Percentiles rank a stretch among this genome's conserved stretches.
phyloP scores from a whole-genome alignment of 2,888 invertebrate genomes.

The Calliopum simillimum region DNA sequence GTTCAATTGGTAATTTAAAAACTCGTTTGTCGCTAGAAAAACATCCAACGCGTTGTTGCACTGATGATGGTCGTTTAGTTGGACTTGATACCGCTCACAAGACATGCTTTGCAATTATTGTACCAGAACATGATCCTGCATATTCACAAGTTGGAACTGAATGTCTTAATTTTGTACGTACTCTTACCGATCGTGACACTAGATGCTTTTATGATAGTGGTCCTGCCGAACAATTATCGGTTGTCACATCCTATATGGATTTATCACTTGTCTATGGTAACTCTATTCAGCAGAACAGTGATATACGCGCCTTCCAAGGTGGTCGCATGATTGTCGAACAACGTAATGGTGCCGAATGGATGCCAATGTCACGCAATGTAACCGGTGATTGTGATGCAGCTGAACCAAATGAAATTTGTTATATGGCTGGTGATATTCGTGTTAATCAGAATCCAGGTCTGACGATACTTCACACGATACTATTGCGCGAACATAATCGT shows the following conservation, averaged over 20 bases:
- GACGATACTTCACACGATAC: constrained; percentile 68
- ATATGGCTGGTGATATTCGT: constrained; percentile 74
- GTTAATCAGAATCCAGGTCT: constrained; percentile 69
- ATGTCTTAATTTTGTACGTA: constrained; percentile 78
- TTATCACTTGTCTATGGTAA: constrained; percentile 86
- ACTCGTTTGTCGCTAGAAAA: constrained; percentile 66
- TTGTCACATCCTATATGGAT: constrained; percentile 72
- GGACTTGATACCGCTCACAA: constrained; percentile 65
- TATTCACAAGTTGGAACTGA: constrained; percentile 70
- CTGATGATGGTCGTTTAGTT: constrained; percentile 71
- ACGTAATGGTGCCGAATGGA: constrained; percentile 77
- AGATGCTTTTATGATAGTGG: constrained; percentile 71
- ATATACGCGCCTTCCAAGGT: constrained; percentile 75
- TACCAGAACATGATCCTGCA: constrained; percentile 73
- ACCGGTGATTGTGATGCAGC: constrained; percentile 77
- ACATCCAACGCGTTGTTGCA: constrained; percentile 74
- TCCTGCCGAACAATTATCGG: constrained; percentile 75
- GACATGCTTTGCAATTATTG: constrained; percentile 70
- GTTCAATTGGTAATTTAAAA: constrained; percentile 38
- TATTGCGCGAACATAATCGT: constrained; percentile 70
- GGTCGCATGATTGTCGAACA: constrained; percentile 76
- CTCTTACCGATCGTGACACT: constrained; percentile 74
- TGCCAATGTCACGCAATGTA: constrained; percentile 77
- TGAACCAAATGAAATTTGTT: constrained; percentile 78
- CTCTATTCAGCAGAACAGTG: constrained; percentile 73